Conservation (phyloP, 2,113 vertebrate species). For the Poicephalus meyeri region DNA sequence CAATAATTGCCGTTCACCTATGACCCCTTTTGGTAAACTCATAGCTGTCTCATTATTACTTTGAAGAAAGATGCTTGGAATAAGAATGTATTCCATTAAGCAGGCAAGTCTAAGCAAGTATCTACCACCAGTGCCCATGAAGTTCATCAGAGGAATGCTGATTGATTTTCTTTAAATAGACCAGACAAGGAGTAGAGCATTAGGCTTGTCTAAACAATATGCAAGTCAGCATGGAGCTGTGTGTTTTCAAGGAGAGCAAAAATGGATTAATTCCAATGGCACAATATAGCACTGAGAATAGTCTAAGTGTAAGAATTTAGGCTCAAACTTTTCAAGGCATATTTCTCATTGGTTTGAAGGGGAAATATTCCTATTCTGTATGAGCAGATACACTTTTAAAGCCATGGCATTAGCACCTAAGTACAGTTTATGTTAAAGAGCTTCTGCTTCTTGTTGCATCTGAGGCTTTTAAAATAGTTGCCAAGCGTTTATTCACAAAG, state of each 20-base stretch:
- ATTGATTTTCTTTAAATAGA: slow-evolving; percentile 64
- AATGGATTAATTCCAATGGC: slow-evolving; percentile 3
- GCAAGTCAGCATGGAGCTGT: slow-evolving; percentile 16
- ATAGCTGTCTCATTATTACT: not conserved
- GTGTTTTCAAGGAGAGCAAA: slow-evolving; percentile 3
- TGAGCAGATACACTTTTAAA: not conserved
- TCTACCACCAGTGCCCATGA: not conserved
- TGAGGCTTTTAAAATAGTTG: not conserved
- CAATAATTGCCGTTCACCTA: slow-evolving; percentile 16
- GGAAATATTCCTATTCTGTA: not conserved
- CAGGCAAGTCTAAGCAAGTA: slow-evolving; percentile 4
- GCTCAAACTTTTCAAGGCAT: not conserved
- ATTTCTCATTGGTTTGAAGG: not conserved
- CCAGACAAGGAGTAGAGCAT: not conserved
- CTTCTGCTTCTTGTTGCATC: not conserved
- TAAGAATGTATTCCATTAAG: slow-evolving; percentile 42
- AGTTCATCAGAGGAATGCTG: slow-evolving; percentile 52
- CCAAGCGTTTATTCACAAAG: not conserved
- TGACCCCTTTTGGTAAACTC: not conserved
- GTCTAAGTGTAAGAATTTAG: not conserved
- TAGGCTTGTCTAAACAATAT: slow-evolving; percentile 58
- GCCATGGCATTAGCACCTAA: not conserved
- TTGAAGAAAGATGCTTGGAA: not conserved
- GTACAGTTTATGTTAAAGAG: not conserved
- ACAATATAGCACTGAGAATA: not conserved